A percentile compares a stretch with the other conserved stretches of the same genome.
phyloP scores from a whole-genome alignment of 2,888 invertebrate genomes.

The Phlogophora meticulosa region DNA sequence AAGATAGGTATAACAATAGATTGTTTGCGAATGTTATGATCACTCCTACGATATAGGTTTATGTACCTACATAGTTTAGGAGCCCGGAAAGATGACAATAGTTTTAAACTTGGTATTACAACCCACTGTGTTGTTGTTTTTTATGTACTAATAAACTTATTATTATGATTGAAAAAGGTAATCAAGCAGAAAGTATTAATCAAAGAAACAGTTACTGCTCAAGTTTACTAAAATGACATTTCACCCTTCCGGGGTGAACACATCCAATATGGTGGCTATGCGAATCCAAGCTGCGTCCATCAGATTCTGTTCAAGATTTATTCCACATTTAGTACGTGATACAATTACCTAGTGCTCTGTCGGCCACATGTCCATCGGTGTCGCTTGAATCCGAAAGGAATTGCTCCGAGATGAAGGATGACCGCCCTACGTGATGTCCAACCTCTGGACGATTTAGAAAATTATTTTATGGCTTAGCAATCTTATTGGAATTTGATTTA shows the following conservation, averaged over 20 bases:
- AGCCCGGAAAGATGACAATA: too few species aligned
- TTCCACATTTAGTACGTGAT: conserved; percentile 72
- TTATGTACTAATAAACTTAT: too few species aligned
- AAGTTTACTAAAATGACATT: conserved; percentile 26
- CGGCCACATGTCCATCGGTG: conserved; percentile 70
- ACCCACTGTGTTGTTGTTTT: too few species aligned
- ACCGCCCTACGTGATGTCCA: conserved; percentile 78
- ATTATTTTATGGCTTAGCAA: conserved; percentile 70
- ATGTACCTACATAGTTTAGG: too few species aligned
- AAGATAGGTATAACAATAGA: not conserved
- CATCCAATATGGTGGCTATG: conserved; percentile 22
- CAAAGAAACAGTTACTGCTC: too few species aligned
- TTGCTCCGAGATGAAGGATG: conserved; percentile 72
- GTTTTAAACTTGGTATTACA: too few species aligned
- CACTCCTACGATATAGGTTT: too few species aligned
- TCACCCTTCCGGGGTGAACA: conserved; percentile 43
- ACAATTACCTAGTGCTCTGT: conserved; percentile 69
- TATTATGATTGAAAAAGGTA: too few species aligned
- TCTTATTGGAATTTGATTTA: conserved; percentile 58
- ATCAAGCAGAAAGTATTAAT: too few species aligned
- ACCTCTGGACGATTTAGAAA: conserved; percentile 73
- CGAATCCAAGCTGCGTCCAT: conserved; percentile 41
- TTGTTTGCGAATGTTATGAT: not conserved
- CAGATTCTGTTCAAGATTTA: conserved; percentile 67
- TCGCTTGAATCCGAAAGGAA: conserved; percentile 68